Evolutionary conservation across 2,113 vertebrate genomes (phyloP), one percentile per base, ranked within the genome.

Genomic region (Corydoras maculifer): DNA sequence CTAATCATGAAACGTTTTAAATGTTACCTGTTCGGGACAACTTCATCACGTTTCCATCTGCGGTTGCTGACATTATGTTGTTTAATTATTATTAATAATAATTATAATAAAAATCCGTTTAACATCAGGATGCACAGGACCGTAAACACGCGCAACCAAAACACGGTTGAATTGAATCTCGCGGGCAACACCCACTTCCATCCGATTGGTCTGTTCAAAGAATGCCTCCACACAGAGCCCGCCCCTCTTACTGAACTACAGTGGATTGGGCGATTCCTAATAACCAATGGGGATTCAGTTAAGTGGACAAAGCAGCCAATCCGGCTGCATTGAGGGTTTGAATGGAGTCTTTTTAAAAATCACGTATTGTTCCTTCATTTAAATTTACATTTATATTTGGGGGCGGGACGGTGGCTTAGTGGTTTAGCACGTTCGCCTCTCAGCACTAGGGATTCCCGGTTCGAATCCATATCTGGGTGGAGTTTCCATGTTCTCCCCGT

Each of bases 121-220:
- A 1, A 53, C 13, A 10, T n/a, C 6, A 57, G 4, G 2, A 5
- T n/a, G 5, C n/a, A 9, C 54, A 57, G 3, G 18, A n/a, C 12
- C 14, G n/a, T n/a, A 13, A 62, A 25, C 62, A 48, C 18, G 4
- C 43, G 6, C 3, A 3, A 30, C 65, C 30, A 59, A 14, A 61
- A 55, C 68, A 73, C 43, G 5, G 54, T 14, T 43, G 35, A 12
- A 65, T 79, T 79, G 77, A 79, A 79, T 67, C 12, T 58, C 9
- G 66, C 49, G 70, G 65, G 62, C 43, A 15, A 60, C 62, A 32
- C 70, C 66, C 31, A 51, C 30, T 73, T 31, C 14, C 18, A 3
- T 48, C 58, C 43, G 8, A 76, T 79, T 79, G 77, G 77, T 48
- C 35, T 9, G 43, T 79, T 79, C 62, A 73, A 79, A 79, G 13